Conservation (phyloP, 2,113 vertebrate genomes). For the Cathartes aura region DNA sequence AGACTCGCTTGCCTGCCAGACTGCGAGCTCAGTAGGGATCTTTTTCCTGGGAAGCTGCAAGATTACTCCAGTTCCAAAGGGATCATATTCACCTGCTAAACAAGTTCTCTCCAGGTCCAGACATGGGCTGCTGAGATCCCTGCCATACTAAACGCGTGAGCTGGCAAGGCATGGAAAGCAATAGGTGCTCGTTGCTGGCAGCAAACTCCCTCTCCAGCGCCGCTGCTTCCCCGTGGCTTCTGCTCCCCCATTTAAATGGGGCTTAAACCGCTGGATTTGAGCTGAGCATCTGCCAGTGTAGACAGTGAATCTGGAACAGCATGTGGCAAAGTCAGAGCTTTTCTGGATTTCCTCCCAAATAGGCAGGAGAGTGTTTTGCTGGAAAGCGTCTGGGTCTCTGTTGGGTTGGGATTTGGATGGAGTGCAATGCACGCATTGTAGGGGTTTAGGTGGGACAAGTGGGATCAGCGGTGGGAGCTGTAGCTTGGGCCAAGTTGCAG, state of each 20-base stretch:
- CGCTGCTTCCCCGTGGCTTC: not conserved
- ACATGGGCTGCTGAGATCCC: not conserved
- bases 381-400: fast-evolving
- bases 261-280: not conserved
- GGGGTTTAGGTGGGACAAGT: not conserved
- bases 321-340: not conserved
- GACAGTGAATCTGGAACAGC: not conserved
- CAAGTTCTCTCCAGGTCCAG: not conserved
- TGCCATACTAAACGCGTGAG: not conserved
- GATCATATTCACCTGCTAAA: not conserved
- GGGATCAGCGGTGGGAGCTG: not conserved
- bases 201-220: not conserved
- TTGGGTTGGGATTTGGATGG: not conserved
- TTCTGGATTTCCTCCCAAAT: not conserved
- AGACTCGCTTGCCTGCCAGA: not conserved
- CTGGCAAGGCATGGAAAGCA: not conserved
- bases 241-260: not conserved
- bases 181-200: not conserved
- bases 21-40: not conserved
- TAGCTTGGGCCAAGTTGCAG: not conserved
- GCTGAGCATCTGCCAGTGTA: not conserved
- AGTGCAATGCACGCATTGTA: not conserved
- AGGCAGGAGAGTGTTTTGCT: not conserved
- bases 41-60: not conserved
- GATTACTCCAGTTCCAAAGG: not conserved